Conservation (phyloP, 92 coral and sea anemone species). For the Porites divaricata region DNA sequence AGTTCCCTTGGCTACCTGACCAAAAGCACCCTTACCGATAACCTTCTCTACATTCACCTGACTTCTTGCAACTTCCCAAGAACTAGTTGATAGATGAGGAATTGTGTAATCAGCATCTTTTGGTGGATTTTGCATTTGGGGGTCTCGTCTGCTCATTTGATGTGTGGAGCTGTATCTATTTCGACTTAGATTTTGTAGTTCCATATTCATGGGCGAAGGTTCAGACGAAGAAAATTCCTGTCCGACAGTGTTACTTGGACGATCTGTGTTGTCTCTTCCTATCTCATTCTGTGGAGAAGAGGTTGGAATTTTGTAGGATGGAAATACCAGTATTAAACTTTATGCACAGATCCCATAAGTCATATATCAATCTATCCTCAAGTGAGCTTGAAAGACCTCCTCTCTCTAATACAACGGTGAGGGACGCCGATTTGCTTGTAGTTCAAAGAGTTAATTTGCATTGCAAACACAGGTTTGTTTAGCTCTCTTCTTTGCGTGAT, state of each 20-base stretch:
- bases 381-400: too few species aligned
- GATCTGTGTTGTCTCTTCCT: too few species aligned
- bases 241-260: too few species aligned
- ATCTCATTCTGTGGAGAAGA: neutral
- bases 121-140: neutral
- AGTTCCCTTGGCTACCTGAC: slow-evolving; percentile 60
- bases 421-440: too few species aligned
- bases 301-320: neutral
- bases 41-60: slow-evolving; percentile 24
- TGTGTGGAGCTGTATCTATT: neutral
- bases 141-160: neutral
- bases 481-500: too few species aligned
- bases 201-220: neutral
- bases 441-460: too few species aligned
- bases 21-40: slow-evolving; percentile 56
- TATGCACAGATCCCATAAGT: too few species aligned
- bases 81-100: slow-evolving; percentile 30
- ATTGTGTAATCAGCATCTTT: slow-evolving; percentile 17
- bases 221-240: neutral
- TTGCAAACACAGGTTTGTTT: too few species aligned
- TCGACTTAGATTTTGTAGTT: neutral
- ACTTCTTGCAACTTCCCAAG: slow-evolving; percentile 42
- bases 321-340: too few species aligned
- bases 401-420: too few species aligned
- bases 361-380: too few species aligned